phyloP scores from a whole-genome alignment of 1,140 invertebrate genomes.

The Stegodyphus dumicola region DNA sequence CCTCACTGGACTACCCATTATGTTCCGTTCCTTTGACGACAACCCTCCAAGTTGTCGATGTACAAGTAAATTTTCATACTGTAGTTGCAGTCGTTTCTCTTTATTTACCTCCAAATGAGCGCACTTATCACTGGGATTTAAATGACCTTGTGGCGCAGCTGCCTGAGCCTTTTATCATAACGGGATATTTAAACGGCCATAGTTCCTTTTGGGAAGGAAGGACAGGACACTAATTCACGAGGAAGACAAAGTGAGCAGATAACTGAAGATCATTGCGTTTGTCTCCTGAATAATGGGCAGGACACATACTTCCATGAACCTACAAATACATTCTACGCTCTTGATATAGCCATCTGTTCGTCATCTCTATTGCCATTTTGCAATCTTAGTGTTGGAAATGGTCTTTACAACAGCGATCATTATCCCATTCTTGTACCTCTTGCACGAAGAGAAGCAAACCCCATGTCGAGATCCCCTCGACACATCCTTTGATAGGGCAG shows the following conservation, averaged over 20 bases:
- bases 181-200: neutral
- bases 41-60: neutral
- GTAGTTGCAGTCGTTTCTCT: neutral
- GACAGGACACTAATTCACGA: neutral
- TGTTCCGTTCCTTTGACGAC: neutral
- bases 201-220: neutral
- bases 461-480: too few relatives aligned
- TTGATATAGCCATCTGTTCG: too few relatives aligned
- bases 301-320: too few relatives aligned
- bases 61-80: neutral
- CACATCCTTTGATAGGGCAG: too few relatives aligned
- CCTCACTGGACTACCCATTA: neutral
- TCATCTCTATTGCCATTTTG: too few relatives aligned
- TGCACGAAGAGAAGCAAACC: too few relatives aligned
- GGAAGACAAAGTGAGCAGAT: neutral
- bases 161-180: neutral
- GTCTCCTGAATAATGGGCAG: too few relatives aligned
- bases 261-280: too few relatives aligned
- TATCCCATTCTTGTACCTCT: too few relatives aligned
- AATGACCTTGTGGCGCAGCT: neutral
- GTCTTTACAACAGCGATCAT: too few relatives aligned
- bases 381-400: too few relatives aligned
- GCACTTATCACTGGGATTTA: neutral
- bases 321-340: too few relatives aligned
- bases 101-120: neutral